Conservation (phyloP, 2,797 vertebrate genomes). For the Simalia tracyae region DNA sequence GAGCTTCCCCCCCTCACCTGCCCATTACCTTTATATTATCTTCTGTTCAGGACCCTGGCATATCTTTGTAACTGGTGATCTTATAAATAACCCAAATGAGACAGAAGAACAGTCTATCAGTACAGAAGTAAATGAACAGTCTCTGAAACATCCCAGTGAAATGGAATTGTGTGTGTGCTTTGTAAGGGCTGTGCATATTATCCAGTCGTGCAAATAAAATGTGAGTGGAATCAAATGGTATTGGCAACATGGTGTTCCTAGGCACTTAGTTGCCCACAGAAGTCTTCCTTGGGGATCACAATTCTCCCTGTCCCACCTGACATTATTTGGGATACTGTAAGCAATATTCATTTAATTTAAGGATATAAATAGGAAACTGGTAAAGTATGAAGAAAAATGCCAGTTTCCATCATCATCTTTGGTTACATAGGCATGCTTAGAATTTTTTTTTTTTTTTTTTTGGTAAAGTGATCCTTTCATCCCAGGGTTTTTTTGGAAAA, state of each 20-base stretch:
- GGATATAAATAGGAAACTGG: background rate
- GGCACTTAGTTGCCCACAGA: background rate
- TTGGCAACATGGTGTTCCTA: background rate
- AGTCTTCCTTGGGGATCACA: background rate
- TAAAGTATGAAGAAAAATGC: background rate
- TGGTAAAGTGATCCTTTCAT: background rate
- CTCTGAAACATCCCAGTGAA: slow-evolving; percentile 47
- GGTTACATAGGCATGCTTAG: background rate
- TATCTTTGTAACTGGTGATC: slow-evolving; percentile 49
- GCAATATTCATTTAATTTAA: background rate
- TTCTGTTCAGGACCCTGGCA: slow-evolving; percentile 15
- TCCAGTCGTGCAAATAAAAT: slow-evolving; percentile 40
- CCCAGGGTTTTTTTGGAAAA: background rate
- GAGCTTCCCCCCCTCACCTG: slow-evolving; percentile 24
- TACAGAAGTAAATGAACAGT: slow-evolving; percentile 49
- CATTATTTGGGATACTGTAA: background rate
- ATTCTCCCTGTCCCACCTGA: background rate
- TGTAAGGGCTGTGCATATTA: slow-evolving; percentile 38
- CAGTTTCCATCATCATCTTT: background rate
- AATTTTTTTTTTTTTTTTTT: background rate
- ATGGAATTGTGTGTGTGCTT: slow-evolving; percentile 45
- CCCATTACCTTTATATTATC: slow-evolving; percentile 14
- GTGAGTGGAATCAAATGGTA: slow-evolving; percentile 55
- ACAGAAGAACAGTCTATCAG: slow-evolving; percentile 16
- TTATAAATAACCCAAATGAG: slow-evolving; percentile 52